Percentiles rank a stretch among this genome's conserved stretches.
These are phyloP conservation scores for Philereme transversata DNA, from an alignment of 2,888 invertebrate species.

Conservation along the genomic window DNA sequence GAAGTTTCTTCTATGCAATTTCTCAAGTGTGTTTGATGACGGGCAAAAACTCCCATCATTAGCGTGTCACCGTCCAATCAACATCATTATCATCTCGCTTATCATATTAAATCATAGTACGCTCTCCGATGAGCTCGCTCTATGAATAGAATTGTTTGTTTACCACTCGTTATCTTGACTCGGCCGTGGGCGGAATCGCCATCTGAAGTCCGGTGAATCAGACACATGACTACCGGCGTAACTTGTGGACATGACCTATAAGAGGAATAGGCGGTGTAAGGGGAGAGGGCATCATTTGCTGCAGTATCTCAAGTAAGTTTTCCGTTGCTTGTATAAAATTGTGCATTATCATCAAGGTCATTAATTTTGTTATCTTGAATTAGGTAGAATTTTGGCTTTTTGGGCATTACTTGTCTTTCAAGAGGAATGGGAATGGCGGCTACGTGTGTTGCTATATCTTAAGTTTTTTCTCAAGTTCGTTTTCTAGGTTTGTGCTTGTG, in stretches of 20 bases:
- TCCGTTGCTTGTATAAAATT: neutral
- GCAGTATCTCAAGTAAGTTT: slow-evolving; percentile 66
- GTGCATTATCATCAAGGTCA: no score
- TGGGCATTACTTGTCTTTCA: no score
- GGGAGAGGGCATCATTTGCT: slow-evolving; percentile 70
- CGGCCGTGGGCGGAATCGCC: slow-evolving; percentile 47
- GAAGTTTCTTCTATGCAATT: slow-evolving; percentile 22
- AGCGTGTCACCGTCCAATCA: slow-evolving; percentile 25
- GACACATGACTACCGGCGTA: slow-evolving; percentile 23
- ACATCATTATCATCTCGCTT: slow-evolving; percentile 33
- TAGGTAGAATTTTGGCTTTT: no score
- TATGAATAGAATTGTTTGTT: slow-evolving; percentile 52
- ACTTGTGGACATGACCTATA: slow-evolving; percentile 49
- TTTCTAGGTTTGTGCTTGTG: no score
- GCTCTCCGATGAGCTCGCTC: slow-evolving; percentile 36
- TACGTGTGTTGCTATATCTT: no score
- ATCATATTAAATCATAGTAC: slow-evolving; percentile 36
- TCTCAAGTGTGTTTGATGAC: slow-evolving; percentile 18
- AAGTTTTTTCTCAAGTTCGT: no score
- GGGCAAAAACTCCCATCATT: slow-evolving; percentile 26
- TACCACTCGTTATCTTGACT: slow-evolving; percentile 46
- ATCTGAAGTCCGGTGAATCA: slow-evolving; percentile 41
- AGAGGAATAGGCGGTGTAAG: slow-evolving; percentile 55
- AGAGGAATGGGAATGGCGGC: no score
- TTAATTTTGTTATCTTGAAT: no score